Percentiles rank a stretch among this genome's conserved stretches.
These are phyloP conservation scores for Drosophila buzzatii DNA, from an alignment of 2,888 invertebrate genomes.

Conservation along the genomic window DNA sequence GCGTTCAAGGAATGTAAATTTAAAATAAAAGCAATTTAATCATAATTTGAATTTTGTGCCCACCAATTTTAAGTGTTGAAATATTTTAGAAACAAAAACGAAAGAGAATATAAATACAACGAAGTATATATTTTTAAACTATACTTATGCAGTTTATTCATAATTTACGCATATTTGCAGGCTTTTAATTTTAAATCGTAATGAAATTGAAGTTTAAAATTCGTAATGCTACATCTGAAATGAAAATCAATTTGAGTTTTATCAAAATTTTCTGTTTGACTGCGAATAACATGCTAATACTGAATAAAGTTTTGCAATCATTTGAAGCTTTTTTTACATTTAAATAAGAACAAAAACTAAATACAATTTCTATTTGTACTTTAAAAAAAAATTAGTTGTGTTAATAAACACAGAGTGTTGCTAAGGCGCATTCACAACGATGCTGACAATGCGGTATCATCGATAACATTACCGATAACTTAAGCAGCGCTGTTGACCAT, in stretches of 20 bases:
- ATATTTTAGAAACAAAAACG: not conserved
- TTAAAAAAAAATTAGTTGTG: not conserved
- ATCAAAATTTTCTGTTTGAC: too few relatives aligned
- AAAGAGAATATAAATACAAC: not conserved
- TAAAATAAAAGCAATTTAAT: constrained; percentile 53
- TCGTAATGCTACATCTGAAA: not conserved
- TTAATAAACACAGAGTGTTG: constrained; percentile 21
- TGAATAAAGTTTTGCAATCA: too few relatives aligned
- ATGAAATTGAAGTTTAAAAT: not conserved
- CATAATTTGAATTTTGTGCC: not conserved
- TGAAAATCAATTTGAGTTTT: too few relatives aligned
- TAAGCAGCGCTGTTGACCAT: constrained; percentile 21
- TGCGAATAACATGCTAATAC: too few relatives aligned
- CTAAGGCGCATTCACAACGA: not conserved
- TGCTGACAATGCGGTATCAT: constrained; percentile 21
- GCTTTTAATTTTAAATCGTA: not conserved
- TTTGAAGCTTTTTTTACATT: not conserved
- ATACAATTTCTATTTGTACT: not conserved
- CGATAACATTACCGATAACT: constrained; percentile 36
- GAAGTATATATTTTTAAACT: not conserved
- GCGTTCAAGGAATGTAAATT: constrained; percentile 61
- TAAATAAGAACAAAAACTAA: not conserved
- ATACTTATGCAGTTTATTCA: too few relatives aligned
- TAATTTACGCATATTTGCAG: too few relatives aligned
- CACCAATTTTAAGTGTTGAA: not conserved